Evolutionary conservation across 1,140 invertebrate species (phyloP), one percentile per base, ranked within the genome.

Genomic region (Zaprionus gabonicus): DNA sequence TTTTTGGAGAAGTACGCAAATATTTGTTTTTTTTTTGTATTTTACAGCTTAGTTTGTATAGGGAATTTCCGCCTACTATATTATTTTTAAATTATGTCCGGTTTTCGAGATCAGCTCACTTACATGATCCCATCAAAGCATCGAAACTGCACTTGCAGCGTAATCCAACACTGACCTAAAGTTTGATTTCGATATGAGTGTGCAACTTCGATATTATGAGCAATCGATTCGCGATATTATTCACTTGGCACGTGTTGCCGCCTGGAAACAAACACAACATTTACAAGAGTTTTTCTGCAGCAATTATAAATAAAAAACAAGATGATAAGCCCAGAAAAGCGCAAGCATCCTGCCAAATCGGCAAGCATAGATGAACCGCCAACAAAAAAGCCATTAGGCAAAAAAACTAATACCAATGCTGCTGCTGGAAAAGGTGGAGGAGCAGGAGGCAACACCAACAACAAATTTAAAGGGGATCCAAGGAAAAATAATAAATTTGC

Each of bases 241-340:
- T 44, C 38, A 38, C 7, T 71, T 59, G n/a, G 68, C 73, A 76
- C 73, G 73, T 76, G 73, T 71, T 71, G 68, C 60, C 59, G 34
- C 23, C n/a, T 65, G 34, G 13, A 65, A 34, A 38, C 63, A 65
- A 65, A 66, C 51, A 60, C 55, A 36, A 41, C 17, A 53, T 36
- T 55, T 55, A 17, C 20, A 7, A 15, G 13, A 51, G n/a, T 51
- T 31, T 36, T 41, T 55, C 15, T 53, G 17, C 13, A 44, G 12
- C 36, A 25, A 27, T 66, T 20, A 9, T 10, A 44, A n/a, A 5
- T 7, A 3, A 28, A 28, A 56, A 12, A 44, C 27, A 2, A 23
- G 4, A 56, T 44, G 53, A 15, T 31, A n/a, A n/a, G 15, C 10
- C 3, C 36, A 27, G 53, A 66, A 34, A 34, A 58, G 13, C 53